Conservation (phyloP, 2,113 vertebrate genomes). For the Microtus richardsoni region DNA sequence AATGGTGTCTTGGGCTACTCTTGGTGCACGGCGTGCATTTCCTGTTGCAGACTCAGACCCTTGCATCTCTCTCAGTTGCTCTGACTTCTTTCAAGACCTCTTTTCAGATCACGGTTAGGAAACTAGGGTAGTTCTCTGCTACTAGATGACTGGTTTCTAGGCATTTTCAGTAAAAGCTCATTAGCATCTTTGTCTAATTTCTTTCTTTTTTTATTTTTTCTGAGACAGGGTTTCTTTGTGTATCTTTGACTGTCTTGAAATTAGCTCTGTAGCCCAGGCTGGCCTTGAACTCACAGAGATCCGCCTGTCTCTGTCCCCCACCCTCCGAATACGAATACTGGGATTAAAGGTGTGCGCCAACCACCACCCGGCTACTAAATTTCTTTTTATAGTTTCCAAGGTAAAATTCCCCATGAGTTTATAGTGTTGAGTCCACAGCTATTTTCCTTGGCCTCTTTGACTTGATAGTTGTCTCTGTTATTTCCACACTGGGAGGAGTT, state of each 20-base stretch:
- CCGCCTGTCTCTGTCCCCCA: neutral
- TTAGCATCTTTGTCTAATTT: neutral
- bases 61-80: slow-evolving; percentile 2
- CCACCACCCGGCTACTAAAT: neutral
- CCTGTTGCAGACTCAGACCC: neutral
- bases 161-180: neutral
- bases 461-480: neutral
- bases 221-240: neutral
- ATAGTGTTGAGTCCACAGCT: neutral
- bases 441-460: neutral
- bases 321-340: too few relatives aligned
- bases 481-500: neutral
- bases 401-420: slow-evolving; percentile 24
- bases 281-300: neutral
- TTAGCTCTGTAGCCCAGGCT: neutral
- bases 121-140: neutral
- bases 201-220: too few relatives aligned
- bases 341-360: accelerated
- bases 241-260: neutral
- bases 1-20: neutral
- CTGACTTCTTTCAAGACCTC: neutral
- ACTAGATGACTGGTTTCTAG: neutral
- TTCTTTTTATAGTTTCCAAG: slow-evolving; percentile 6
- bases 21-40: neutral
- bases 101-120: neutral